Base-by-base conservation (phyloP, 2,797 vertebrate genomes). In the Sebastes goodei region DNA sequence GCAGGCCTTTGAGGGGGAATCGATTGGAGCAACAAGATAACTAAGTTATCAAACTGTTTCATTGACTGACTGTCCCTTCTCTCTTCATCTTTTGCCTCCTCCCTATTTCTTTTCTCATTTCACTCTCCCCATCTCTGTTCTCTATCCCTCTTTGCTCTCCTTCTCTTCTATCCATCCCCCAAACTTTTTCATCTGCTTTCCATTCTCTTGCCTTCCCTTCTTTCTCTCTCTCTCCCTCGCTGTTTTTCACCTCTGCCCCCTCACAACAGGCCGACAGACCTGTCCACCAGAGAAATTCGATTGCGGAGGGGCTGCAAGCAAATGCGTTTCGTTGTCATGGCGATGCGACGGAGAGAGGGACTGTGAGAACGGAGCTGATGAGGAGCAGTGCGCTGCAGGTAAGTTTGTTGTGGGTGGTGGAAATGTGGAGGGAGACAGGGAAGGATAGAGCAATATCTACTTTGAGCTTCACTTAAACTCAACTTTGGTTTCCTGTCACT, bases 281-380 rank as follows among this genome's bases (percentile, higher is more conserved):
- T 99, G 98, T 89, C 96, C 97, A 0, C 95, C 97, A 0, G 97
- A 98, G 95, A 99, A 98, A 95, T 97, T 99, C 14, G 98, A 98
- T 94, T 99, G 98, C 61, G 98, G 98, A 62, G 97, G 97, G 35
- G 82, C 91, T 35, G 93, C 95, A 91, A 97, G 96, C 94, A 98
- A 98, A 89, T 99, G 98, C 68, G 97, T 99, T 86, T 98, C 98
- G 0, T 93, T 96, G 23, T 97, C 98, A 2, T 99, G 98, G 98
- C 97, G 96, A 89, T 99, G 98, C n/a, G 98, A 99, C 12, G 97
- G 98, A 1, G 97, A 99, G 92, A 95, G 94, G 89, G 98, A 99
- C 78, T 99, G 98, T 74, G 97, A 98, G 92, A 98, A 96, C 1
- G 97, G 98, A 11, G 94, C 96, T 0, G 98, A 99, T 1, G 98